phyloP scores from a whole-genome alignment of 2,888 invertebrate species.

The Caenorhabditis sp. region DNA sequence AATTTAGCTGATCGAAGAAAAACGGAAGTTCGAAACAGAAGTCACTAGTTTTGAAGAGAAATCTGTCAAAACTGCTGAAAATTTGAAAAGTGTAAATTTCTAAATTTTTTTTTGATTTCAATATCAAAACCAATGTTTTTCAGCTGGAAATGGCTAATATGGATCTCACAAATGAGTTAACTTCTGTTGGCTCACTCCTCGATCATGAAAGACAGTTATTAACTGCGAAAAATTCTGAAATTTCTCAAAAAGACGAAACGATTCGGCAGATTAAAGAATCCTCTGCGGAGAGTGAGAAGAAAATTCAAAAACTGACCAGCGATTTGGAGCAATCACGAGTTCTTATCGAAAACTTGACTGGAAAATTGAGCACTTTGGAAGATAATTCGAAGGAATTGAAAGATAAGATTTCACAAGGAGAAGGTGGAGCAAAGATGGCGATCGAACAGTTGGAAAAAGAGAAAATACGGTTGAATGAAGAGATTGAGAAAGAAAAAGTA shows the following conservation, averaged over 20 bases:
- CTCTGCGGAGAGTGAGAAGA: constrained; percentile 31
- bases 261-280: constrained; percentile 31
- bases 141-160: constrained; percentile 46
- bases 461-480: constrained; percentile 41
- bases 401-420: constrained; percentile 54
- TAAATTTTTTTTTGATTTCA: neutral
- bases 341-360: constrained; percentile 28
- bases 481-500: constrained; percentile 18
- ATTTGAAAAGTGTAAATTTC: constrained; percentile 33
- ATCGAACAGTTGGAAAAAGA: constrained; percentile 54
- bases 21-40: constrained; percentile 38
- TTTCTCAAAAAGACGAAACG: constrained; percentile 28
- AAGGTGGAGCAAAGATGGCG: constrained; percentile 55
- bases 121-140: constrained; percentile 3
- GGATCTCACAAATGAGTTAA: constrained; percentile 51
- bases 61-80: constrained; percentile 27
- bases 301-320: constrained; percentile 9
- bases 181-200: constrained; percentile 43
- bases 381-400: constrained; percentile 48
- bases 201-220: constrained; percentile 44
- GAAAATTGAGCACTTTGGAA: constrained; percentile 35
- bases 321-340: constrained; percentile 30
- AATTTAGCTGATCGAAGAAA: constrained; percentile 17
- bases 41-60: constrained; percentile 44
- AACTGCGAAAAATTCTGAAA: constrained; percentile 39